phyloP scores from a whole-genome alignment of 2,113 vertebrate species.

The Megaptera novaeangliae region DNA sequence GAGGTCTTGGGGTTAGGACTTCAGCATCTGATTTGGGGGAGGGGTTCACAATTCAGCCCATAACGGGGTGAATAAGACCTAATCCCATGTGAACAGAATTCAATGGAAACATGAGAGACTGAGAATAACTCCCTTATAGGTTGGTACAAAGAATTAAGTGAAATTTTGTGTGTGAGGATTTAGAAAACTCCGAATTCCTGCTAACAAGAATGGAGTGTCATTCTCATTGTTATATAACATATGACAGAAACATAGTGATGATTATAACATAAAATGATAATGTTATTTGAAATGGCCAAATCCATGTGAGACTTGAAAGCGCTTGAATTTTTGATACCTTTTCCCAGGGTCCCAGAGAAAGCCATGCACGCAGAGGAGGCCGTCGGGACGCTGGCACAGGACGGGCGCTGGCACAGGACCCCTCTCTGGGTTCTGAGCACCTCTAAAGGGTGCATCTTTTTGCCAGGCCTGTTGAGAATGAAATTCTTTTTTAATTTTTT shows the following conservation, averaged over 20 bases:
- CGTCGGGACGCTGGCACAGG: accelerated
- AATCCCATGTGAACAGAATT: neutral
- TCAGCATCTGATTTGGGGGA: neutral
- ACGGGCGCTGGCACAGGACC: accelerated
- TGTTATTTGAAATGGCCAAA: neutral
- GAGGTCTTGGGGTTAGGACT: neutral
- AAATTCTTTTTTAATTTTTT: neutral
- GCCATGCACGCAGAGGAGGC: neutral
- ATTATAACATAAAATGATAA: neutral
- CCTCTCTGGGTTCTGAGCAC: neutral
- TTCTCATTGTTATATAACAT: neutral
- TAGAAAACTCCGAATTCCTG: neutral
- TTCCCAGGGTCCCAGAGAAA: neutral
- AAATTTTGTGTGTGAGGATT: neutral
- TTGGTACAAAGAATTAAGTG: neutral
- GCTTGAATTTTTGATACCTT: neutral
- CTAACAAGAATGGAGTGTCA: neutral
- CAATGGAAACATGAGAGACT: neutral
- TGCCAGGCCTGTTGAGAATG: neutral
- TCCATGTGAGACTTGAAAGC: neutral
- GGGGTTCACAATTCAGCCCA: neutral
- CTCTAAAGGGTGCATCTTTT: neutral
- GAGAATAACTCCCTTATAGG: neutral
- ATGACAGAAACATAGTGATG: neutral
- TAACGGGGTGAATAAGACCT: neutral